phyloP scores from a whole-genome alignment of 2,888 invertebrate genomes.

The Eumacrocentrus americanus region DNA sequence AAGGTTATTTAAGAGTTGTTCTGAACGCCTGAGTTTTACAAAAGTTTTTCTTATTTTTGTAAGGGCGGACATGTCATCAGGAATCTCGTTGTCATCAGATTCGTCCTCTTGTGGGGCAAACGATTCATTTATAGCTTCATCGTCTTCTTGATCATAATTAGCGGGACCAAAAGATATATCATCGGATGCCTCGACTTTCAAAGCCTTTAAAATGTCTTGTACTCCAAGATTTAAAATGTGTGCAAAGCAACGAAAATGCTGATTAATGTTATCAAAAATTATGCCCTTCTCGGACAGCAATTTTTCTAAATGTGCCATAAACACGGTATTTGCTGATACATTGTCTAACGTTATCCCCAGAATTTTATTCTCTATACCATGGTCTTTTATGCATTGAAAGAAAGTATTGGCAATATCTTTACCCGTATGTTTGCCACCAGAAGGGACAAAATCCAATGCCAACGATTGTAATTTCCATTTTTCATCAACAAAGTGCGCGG shows the following conservation, averaged over 20 bases:
- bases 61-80: no score
- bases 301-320: slow-evolving; percentile 22
- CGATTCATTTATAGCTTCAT: not conserved
- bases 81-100: no score
- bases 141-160: not conserved
- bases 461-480: slow-evolving; percentile 31
- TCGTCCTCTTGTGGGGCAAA: not conserved
- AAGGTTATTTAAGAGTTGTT: slow-evolving; percentile 22
- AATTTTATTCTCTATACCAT: slow-evolving; percentile 23
- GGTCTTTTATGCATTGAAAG: slow-evolving; percentile 7
- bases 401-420: slow-evolving; percentile 31
- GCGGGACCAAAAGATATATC: not conserved
- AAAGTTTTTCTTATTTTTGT: slow-evolving; percentile 11
- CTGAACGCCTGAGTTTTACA: slow-evolving; percentile 21
- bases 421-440: slow-evolving; percentile 30
- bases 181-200: slow-evolving; percentile 4
- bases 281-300: slow-evolving; percentile 11
- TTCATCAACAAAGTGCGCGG: slow-evolving; percentile 15
- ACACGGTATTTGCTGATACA: slow-evolving; percentile 27
- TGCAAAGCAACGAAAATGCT: slow-evolving; percentile 25
- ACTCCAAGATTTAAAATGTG: slow-evolving; percentile 20
- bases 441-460: slow-evolving; percentile 35
- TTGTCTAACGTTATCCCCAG: slow-evolving; percentile 33
- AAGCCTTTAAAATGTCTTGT: slow-evolving; percentile 7
- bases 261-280: slow-evolving; percentile 19